phyloP scores from a whole-genome alignment of 2,797 vertebrate species.

The Scolopax rusticola region DNA sequence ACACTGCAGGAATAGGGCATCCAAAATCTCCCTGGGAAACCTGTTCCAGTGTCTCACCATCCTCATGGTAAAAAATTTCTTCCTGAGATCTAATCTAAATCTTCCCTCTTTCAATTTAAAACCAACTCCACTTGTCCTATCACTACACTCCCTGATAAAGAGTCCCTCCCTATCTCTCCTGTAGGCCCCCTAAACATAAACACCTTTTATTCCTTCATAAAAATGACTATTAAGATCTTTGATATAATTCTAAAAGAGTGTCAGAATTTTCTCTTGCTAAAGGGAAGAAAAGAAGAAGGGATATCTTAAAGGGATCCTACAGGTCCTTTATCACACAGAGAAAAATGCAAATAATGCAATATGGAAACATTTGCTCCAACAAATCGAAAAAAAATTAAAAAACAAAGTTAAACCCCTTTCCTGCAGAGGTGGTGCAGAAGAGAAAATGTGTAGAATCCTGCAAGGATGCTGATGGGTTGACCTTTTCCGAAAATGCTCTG shows the following conservation, averaged over 20 bases:
- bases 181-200: not conserved
- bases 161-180: too few relatives aligned
- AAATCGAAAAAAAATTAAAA: not conserved
- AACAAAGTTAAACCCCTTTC: rapidly evolving
- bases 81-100: too few relatives aligned
- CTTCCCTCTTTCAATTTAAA: too few relatives aligned
- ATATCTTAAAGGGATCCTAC: not conserved
- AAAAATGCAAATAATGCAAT: too few relatives aligned
- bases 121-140: too few relatives aligned
- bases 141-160: too few relatives aligned
- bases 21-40: too few relatives aligned
- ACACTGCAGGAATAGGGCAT: too few relatives aligned
- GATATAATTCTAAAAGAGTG: not conserved
- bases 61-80: too few relatives aligned
- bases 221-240: not conserved
- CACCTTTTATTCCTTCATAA: not conserved
- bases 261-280: not conserved
- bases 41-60: too few relatives aligned
- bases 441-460: not conserved
- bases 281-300: not conserved
- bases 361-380: not conserved
- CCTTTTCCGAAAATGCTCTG: not conserved
- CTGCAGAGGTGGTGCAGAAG: not conserved
- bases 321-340: not conserved
- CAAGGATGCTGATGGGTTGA: not conserved